phyloP scores from a whole-genome alignment of 2,888 invertebrate genomes.

The Ormyrus nitidulus region DNA sequence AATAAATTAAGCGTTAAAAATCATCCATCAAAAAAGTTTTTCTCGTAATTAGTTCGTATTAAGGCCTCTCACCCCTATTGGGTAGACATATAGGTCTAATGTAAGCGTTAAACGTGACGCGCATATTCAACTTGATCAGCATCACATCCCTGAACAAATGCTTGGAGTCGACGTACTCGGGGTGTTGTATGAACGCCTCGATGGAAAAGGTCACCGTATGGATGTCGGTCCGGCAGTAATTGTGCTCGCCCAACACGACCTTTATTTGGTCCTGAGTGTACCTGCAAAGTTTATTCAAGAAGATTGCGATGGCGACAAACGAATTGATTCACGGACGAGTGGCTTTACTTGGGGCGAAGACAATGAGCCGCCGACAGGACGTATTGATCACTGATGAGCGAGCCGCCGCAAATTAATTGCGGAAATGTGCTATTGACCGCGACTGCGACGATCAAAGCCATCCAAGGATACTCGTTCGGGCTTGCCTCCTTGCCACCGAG shows the following conservation, averaged over 20 bases:
- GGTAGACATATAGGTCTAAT: constrained; percentile 63
- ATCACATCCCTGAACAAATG: constrained; percentile 60
- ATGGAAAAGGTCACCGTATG: constrained; percentile 10
- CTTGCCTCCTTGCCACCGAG: constrained; percentile 77
- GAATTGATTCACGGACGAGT: neutral
- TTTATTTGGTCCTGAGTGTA: constrained; percentile 64
- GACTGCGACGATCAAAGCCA: constrained; percentile 76
- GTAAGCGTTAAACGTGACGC: constrained; percentile 61
- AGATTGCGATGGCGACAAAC: neutral
- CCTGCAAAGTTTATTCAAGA: constrained; percentile 53
- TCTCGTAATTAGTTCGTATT: no score
- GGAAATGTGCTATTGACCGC: constrained; percentile 67
- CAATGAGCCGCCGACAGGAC: constrained; percentile 79
- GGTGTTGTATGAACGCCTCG: constrained; percentile 24
- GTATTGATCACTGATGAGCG: constrained; percentile 78
- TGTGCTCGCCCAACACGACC: constrained; percentile 59
- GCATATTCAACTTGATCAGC: constrained; percentile 61
- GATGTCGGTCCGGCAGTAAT: constrained; percentile 53
- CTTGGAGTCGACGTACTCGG: constrained; percentile 46
- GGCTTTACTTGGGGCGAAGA: constrained; percentile 75
- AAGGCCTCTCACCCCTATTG: constrained; percentile 34
- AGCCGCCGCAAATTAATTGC: constrained; percentile 77
- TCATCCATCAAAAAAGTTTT: no score
- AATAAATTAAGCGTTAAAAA: neutral
- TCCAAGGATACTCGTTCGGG: constrained; percentile 78